Evolutionary conservation across 2,113 vertebrate species (phyloP), one percentile per base, ranked within the genome.

Genomic region (Podarcis raffonei): DNA sequence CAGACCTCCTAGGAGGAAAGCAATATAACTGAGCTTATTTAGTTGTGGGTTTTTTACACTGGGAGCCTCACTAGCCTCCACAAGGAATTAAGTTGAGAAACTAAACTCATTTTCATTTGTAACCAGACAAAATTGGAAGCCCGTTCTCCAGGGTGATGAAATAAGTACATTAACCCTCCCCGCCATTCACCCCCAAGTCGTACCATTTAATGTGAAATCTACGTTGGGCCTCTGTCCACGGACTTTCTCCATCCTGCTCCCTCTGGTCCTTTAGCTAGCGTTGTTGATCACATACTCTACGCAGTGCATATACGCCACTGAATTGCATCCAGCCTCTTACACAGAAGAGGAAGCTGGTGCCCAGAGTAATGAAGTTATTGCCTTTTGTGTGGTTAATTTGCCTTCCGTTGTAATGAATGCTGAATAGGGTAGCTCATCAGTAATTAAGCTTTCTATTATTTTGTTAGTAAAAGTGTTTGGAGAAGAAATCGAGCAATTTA

Each of bases 1-100:
- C 48, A 27, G 85, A 27, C 87, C 89, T 87, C 85, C 74, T 83
- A 81, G 81, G 81, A 62, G 65, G 80, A 87, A 87, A 79, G 85
- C 84, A 83, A 87, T 87, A 75, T 59, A 32, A 53, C 71, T 3
- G 11, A 72, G 81, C 65, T 87, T 71, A 30, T 84, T 90, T 48
- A 79, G 81, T 71, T 27, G 48, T 83, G 77, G 85, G 48, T 53
- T 72, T 90, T 87, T 62, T 90, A 90, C 65, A 37, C 65, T 65
- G 35, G 74, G 85, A 87, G 74, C 39, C 81, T 78, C 81, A 62
- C 65, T 35, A 48, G 53, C 48, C 80, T 84, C 85, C 75, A 79
- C 77, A 84, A 83, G 84, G 84, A 85, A 87, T 5, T 72, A 72
- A 57, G 68, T 32, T 37, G 82, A 48, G 81, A 84, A 75, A 80